Conservation (phyloP, 2,888 invertebrate genomes). For the Drosophila kambysellisi region DNA sequence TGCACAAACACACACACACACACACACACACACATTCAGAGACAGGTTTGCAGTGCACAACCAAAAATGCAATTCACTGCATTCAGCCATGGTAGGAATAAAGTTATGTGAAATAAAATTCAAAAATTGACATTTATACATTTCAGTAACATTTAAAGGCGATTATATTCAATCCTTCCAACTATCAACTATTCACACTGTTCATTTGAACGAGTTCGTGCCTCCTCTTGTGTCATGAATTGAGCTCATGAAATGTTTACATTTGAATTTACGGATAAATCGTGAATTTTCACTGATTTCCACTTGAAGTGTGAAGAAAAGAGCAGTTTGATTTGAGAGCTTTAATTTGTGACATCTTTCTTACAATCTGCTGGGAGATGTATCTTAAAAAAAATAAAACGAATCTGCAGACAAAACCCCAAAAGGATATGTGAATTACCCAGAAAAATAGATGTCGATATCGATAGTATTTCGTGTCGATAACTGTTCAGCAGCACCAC, state of each 20-base stretch:
- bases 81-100: slow-evolving; percentile 7
- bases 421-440: background rate
- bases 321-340: background rate
- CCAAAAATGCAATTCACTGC: slow-evolving; percentile 45
- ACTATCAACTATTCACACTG: background rate
- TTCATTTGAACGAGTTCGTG: background rate
- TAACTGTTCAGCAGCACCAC: background rate
- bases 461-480: background rate
- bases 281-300: background rate
- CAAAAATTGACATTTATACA: slow-evolving; percentile 2
- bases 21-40: background rate
- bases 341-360: background rate
- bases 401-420: background rate
- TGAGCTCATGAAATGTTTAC: background rate
- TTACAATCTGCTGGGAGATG: background rate
- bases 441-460: background rate
- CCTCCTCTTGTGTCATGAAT: no score
- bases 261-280: background rate
- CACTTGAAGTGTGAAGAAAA: background rate
- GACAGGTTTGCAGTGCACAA: slow-evolving; percentile 34
- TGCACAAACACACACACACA: slow-evolving; percentile 12
- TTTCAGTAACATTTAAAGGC: slow-evolving; percentile 28
- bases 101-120: background rate
- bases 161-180: slow-evolving; percentile 10
- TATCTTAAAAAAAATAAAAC: background rate